A percentile compares a stretch with the other conserved stretches of the same genome.
These are phyloP conservation scores for Recurvirostra avosetta DNA, from an alignment of 2,113 vertebrate species.

Conservation along the genomic window DNA sequence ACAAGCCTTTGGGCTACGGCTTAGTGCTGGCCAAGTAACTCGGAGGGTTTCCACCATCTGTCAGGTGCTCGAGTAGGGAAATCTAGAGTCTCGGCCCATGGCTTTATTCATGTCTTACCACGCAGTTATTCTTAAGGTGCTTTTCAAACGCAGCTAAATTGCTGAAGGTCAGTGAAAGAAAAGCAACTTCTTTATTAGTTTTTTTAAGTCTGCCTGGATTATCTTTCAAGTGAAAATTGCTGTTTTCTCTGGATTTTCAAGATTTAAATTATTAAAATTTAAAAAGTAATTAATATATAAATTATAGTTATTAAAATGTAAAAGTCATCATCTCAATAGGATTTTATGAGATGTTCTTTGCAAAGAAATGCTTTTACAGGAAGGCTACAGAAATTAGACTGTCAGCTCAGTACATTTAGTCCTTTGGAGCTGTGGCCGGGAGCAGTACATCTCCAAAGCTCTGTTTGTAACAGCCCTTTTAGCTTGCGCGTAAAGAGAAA, in stretches of 20 bases:
- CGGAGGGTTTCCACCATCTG: background rate
- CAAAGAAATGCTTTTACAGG: background rate
- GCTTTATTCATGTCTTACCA: background rate
- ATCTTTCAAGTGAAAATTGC: background rate
- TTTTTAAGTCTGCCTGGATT: background rate
- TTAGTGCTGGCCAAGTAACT: background rate
- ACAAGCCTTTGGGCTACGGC: background rate
- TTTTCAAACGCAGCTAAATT: background rate
- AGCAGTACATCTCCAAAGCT: no score
- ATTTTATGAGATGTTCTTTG: background rate
- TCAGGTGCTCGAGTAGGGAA: no score
- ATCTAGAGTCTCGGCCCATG: accelerated
- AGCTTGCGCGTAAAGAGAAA: background rate
- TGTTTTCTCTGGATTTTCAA: background rate
- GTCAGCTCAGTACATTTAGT: background rate
- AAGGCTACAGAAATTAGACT: background rate
- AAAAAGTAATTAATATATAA: no score
- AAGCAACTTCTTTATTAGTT: background rate
- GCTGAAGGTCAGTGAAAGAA: background rate
- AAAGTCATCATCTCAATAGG: background rate
- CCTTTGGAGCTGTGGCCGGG: background rate
- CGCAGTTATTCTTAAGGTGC: background rate
- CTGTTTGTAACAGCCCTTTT: background rate
- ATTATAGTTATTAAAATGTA: no score
- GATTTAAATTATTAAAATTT: no score